These are phyloP conservation scores for Lasioglossum leucozonium DNA, from an alignment of 2,888 invertebrate species.

Conservation along the genomic window DNA sequence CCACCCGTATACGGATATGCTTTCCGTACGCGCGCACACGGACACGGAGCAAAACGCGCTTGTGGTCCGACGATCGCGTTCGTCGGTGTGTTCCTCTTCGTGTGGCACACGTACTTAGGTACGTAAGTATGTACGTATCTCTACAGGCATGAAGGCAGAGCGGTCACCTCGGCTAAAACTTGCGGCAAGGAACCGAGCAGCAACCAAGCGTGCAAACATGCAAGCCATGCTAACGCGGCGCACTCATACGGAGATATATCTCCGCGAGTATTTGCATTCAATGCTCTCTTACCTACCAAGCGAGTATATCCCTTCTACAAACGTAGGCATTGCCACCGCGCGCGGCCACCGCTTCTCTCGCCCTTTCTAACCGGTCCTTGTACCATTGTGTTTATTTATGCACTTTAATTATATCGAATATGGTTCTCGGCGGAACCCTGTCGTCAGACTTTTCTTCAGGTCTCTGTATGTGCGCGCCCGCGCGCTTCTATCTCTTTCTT, in stretches of 20 bases:
- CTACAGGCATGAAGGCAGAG: not conserved
- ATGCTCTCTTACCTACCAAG: constrained; percentile 80
- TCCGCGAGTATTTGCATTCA: constrained; percentile 83
- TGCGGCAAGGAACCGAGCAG: constrained; percentile 37
- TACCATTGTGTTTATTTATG: constrained; percentile 84
- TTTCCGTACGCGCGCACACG: constrained; percentile 28
- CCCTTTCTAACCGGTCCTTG: constrained; percentile 73
- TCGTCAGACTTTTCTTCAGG: constrained; percentile 51
- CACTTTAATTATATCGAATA: constrained; percentile 84
- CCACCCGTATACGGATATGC: constrained; percentile 63
- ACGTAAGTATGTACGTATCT: too few species aligned
- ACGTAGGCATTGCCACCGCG: constrained; percentile 46
- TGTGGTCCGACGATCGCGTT: not conserved
- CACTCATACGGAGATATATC: constrained; percentile 57
- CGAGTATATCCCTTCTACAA: constrained; percentile 57
- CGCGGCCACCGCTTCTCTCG: constrained; percentile 51
- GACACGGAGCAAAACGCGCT: not conserved
- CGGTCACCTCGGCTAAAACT: constrained; percentile 14
- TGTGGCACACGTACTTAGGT: constrained; percentile 18
- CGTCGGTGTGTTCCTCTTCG: not conserved
- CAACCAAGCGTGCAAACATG: constrained; percentile 45
- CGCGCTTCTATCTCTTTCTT: not conserved
- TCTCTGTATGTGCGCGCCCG: not conserved
- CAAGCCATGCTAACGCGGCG: constrained; percentile 33
- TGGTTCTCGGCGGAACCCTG: constrained; percentile 71